Conservation (phyloP, 2,888 invertebrate genomes). For the Ichneumon xanthorius region DNA sequence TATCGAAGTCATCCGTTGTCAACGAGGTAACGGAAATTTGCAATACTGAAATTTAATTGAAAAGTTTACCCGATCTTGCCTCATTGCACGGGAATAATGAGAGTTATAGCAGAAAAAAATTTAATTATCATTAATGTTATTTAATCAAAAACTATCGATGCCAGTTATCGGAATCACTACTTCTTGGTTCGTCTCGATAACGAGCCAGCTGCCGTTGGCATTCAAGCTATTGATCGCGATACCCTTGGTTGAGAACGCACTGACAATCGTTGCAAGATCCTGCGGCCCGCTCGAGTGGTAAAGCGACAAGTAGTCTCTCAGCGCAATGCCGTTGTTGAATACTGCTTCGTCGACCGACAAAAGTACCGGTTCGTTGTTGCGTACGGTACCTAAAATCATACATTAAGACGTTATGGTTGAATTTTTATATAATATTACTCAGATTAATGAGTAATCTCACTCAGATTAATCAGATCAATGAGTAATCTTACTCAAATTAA, state of each 20-base stretch:
- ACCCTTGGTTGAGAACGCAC: conserved; percentile 76
- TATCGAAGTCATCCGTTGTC: conserved; percentile 10
- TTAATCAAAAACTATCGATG: conserved; percentile 75
- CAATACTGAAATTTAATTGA: conserved; percentile 65
- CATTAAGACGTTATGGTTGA: neutral
- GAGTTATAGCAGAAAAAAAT: neutral
- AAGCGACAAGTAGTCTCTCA: conserved; percentile 78
- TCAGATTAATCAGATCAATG: conserved; percentile 14
- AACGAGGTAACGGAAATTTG: conserved; percentile 54
- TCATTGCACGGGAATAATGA: conserved; percentile 11
- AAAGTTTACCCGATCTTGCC: conserved; percentile 2
- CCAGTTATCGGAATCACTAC: conserved; percentile 72
- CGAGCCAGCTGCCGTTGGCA: conserved; percentile 80
- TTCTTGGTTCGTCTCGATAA: conserved; percentile 80
- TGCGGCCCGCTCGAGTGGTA: conserved; percentile 74
- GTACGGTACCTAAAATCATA: conserved; percentile 80
- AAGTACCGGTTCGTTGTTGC: conserved; percentile 79
- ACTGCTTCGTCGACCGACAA: conserved; percentile 82
- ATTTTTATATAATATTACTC: neutral
- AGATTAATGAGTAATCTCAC: neutral
- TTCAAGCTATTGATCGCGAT: conserved; percentile 80
- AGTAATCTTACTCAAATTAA: neutral
- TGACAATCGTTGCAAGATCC: conserved; percentile 80
- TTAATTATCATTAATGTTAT: neutral
- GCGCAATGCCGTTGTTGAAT: conserved; percentile 80